Base-by-base conservation (phyloP, 1,140 invertebrate genomes). In the Macrosteles quadrilineatus region DNA sequence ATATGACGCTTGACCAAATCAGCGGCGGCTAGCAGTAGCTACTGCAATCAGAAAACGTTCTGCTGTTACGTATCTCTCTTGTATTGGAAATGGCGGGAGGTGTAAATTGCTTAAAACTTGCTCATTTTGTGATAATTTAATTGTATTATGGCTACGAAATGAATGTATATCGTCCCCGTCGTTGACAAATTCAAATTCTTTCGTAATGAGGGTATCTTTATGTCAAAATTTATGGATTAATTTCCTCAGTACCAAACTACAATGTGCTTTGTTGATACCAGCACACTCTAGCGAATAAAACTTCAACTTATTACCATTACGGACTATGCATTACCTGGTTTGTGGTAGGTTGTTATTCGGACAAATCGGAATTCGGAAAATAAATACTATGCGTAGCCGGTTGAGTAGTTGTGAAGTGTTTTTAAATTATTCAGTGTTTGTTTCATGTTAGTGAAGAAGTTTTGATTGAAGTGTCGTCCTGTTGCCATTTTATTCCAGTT, bases 11-110 rank as follows among this genome's bases (percentile, higher is more conserved):
- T 59, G 55, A 27, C 55, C 12, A 25, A 30, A 27, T 59, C 55
- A 30, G 21, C 55, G 55, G 55, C 55, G 23, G 55, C 23, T 59
- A 27, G 55, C 21, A 30, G 27, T 23, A 30, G 55, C 27, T 21
- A 50, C 55, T 59, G 27, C 12, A 59, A 59, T 25, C 55, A 59
- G 55, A 59, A 59, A 59, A 25, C 55, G 21, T 25, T 27, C 55
- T 59, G 55, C 55, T 59, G 55, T 59, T 59, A 59, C 55, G 55
- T 59, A 25, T 59, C 27, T 14, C 14, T 25, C n/a, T 25, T 29
- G 55, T 6, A 59, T 27, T 66, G 29, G 63, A 66, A 66, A 66
- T 66, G 63, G 63, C 63, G 63, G 63, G 63, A 66, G 63, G 63
- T 45, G 19, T 21, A 27, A 6, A 59, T 27, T n/a, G 6, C 6